Evolutionary conservation across 64 coral and sea anemone genomes (phyloP).

Genomic region (Pocillopora damicornis): DNA sequence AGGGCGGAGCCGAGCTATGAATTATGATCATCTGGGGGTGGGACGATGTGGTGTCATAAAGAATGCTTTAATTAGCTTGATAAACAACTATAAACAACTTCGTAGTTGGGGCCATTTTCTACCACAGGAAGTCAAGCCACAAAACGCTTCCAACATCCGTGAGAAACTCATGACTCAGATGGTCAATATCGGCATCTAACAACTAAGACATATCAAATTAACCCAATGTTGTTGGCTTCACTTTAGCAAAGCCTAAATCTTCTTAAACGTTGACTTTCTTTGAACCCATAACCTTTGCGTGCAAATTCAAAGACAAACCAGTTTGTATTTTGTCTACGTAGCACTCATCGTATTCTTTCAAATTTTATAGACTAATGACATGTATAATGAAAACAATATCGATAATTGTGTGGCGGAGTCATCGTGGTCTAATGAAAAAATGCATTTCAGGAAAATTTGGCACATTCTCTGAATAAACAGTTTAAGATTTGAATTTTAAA

Average conservation of each 20-base stretch:
- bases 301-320: not conserved
- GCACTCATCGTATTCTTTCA: slow-evolving; percentile 4
- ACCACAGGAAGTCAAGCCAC: not conserved
- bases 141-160: not conserved
- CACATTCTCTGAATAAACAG: slow-evolving; percentile 9
- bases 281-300: slow-evolving; percentile 36
- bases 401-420: not conserved
- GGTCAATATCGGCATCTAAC: not conserved
- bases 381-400: not conserved
- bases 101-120: slow-evolving; percentile 1
- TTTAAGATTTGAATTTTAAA: not conserved
- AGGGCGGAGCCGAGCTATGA: slow-evolving; percentile 33
- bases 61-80: slow-evolving; percentile 40
- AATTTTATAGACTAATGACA: not conserved
- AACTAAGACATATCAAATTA: not conserved
- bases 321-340: slow-evolving; percentile 5
- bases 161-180: not conserved
- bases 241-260: not conserved
- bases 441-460: not conserved
- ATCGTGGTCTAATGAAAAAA: not conserved
- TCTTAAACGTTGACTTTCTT: not conserved
- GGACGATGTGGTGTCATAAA: slow-evolving; percentile 31
- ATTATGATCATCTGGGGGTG: slow-evolving; percentile 17
- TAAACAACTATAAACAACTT: slow-evolving; percentile 30
- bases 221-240: not conserved